Percentiles rank a stretch among this genome's conserved stretches.
Conservation (phyloP, 2,113 vertebrate genomes). For the Acrocephalus kingi region DNA sequence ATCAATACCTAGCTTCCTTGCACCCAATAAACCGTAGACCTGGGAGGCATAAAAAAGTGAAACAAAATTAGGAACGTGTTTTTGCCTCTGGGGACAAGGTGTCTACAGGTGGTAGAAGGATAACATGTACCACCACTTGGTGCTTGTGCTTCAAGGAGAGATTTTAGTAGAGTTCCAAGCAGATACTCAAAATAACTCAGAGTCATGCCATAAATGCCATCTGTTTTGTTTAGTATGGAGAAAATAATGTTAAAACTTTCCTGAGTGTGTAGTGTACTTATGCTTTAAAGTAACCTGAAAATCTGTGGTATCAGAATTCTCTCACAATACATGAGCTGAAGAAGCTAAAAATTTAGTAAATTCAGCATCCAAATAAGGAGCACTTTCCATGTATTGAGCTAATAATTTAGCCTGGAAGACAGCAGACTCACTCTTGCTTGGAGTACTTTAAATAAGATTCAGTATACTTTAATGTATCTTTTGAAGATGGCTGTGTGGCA, state of each 20-base stretch:
- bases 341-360: neutral
- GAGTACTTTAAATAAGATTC: neutral
- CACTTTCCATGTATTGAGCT: neutral
- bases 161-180: neutral
- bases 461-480: neutral
- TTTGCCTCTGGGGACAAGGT: neutral
- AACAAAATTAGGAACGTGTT: neutral
- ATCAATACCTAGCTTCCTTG: neutral
- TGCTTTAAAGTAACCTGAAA: neutral
- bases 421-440: neutral
- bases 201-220: neutral
- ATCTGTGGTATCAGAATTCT: neutral
- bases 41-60: neutral
- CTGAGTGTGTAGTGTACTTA: neutral
- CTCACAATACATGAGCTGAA: neutral
- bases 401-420: neutral
- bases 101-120: neutral
- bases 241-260: neutral
- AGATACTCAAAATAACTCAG: neutral
- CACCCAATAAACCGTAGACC: neutral
- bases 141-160: neutral
- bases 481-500: neutral
- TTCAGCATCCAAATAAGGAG: neutral
- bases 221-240: neutral
- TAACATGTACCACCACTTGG: neutral